Base-by-base conservation (phyloP, 2,113 vertebrate species). In the Pseudopodoces humilis region DNA sequence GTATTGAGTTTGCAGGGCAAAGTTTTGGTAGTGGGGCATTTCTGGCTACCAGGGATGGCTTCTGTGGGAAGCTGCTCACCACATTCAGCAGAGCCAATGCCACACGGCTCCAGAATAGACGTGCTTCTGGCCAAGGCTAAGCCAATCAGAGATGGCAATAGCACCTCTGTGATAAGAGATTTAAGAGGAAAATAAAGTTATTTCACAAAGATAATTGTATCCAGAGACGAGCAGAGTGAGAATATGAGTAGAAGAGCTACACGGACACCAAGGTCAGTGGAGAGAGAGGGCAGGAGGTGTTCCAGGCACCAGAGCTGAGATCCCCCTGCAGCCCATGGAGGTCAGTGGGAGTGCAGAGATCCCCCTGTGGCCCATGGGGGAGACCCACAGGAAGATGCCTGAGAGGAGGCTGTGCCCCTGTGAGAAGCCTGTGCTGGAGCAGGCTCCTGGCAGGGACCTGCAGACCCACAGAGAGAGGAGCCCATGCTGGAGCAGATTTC, bases 101-200 rank as follows among this genome's bases (percentile, higher is more conserved):
- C 68, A 67, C 19, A 23, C 24, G 23, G 37, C 35, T 50, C 21
- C 58, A 56, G 49, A 17, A 86, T 0, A 4, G 21, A 44, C 15
- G 14, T 0, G 0, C 20, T 2, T 2, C 58, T 65, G 58, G 52
- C 9, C 35, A 49, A 89, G 55, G 20, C 15, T 7, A 2, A 74
- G 47, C 9, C 30, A 35, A 24, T 31, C 13, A 59, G 25, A 6
- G 3, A 37, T 2, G 4, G 35, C 33, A 28, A 39, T 9, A 46
- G 15, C 31, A 49, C 11, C 14, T 22, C 43, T 22, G 25, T 43
- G 43, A 23, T 18, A 56, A 43, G 3, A 18, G 37, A 56, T 64
- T 64, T 31, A 37, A 56, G 49, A 56, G 64, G 14, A 31, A 49
- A 63, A 64, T 41, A 15, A 52, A 49, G 5, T 13, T 13, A 31